A percentile compares a stretch with the other conserved stretches of the same genome.
phyloP scores from a whole-genome alignment of 2,888 invertebrate genomes.

The Tanypteryx hageni region DNA sequence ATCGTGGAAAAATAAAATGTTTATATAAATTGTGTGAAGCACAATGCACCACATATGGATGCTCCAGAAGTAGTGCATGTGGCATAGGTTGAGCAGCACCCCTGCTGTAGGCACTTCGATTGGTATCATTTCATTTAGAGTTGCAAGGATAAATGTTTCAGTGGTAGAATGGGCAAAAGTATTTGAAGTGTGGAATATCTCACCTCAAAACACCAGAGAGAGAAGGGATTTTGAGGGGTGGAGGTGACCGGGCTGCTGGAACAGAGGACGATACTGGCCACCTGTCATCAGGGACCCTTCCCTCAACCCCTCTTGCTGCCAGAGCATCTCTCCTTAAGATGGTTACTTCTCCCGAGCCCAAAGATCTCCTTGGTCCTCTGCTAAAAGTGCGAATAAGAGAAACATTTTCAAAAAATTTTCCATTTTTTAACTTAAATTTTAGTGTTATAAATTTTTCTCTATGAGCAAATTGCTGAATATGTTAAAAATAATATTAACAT shows the following conservation, averaged over 20 bases:
- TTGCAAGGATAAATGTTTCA: background rate
- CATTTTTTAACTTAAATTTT: no score
- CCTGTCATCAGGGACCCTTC: background rate
- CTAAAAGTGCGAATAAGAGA: background rate
- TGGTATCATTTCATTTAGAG: no score
- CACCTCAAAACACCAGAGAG: slow-evolving; percentile 43
- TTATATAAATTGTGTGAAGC: no score
- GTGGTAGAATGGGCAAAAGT: background rate
- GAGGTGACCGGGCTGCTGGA: background rate
- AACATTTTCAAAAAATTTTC: background rate
- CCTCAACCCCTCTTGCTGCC: background rate
- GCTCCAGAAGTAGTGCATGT: no score
- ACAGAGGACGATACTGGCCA: slow-evolving; percentile 2
- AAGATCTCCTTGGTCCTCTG: slow-evolving; percentile 41
- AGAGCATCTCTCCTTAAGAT: slow-evolving; percentile 30
- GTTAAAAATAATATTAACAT: no score
- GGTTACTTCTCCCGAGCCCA: slow-evolving; percentile 17
- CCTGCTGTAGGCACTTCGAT: no score
- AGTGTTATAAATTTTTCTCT: no score
- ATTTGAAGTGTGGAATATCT: background rate
- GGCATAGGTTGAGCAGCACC: no score
- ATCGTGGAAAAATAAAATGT: no score
- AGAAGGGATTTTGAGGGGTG: slow-evolving; percentile 7
- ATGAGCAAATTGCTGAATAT: no score
- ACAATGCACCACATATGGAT: no score